Percentiles rank a stretch among this genome's conserved stretches.
phyloP scores from a whole-genome alignment of 2,797 vertebrate species.

The Microcaecilia unicolor region DNA sequence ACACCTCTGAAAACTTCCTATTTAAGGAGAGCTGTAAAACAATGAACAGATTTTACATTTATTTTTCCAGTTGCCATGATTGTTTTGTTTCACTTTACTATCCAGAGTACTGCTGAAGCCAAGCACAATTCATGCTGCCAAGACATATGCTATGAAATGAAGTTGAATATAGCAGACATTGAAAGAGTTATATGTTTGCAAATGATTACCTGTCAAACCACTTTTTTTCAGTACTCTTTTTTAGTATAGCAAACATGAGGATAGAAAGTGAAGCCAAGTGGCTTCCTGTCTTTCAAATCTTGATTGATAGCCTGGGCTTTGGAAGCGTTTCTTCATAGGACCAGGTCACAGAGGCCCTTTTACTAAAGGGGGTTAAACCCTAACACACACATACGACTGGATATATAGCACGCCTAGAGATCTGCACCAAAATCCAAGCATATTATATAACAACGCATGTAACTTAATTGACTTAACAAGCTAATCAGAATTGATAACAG shows the following conservation, averaged over 20 bases:
- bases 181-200: conserved; percentile 46
- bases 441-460: no score
- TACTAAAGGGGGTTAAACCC: no score
- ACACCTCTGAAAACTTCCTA: not conserved
- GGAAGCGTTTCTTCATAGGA: conserved; percentile 10
- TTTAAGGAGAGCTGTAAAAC: conserved; percentile 20
- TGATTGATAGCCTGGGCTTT: conserved; percentile 13
- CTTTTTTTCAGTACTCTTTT: conserved; percentile 18
- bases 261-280: conserved; percentile 11
- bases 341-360: not conserved
- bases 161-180: conserved; percentile 31
- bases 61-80: conserved; percentile 36
- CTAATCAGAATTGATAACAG: no score
- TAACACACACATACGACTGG: no score
- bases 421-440: no score
- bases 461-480: no score
- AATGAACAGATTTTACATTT: conserved; percentile 4
- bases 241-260: conserved; percentile 14
- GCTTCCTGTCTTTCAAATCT: conserved; percentile 9
- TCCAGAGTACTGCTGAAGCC: conserved; percentile 29
- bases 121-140: conserved; percentile 38
- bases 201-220: conserved; percentile 48
- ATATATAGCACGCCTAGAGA: no score
- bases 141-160: conserved; percentile 41
- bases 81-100: conserved; percentile 23